These are phyloP conservation scores for Polyploca ridens DNA, from an alignment of 2,888 invertebrate genomes.

Conservation along the genomic window DNA sequence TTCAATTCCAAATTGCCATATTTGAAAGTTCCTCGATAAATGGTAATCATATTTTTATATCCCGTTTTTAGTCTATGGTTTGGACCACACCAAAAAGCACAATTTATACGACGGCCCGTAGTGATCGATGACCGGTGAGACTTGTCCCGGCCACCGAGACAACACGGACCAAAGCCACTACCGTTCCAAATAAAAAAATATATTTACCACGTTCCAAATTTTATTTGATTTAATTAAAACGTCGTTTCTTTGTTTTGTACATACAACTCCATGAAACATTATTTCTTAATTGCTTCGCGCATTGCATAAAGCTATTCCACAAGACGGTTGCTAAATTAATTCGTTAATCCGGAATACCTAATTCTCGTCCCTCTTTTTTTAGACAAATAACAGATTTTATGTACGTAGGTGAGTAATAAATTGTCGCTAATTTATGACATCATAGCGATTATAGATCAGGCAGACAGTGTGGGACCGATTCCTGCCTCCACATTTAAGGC, in stretches of 20 bases:
- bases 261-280: slow-evolving; percentile 9
- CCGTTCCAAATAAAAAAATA: slow-evolving; percentile 61
- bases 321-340: slow-evolving; percentile 9
- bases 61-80: slow-evolving; percentile 28
- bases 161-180: slow-evolving; percentile 67
- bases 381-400: slow-evolving; percentile 13
- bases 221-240: slow-evolving; percentile 55
- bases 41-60: not conserved
- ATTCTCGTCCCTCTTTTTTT: slow-evolving; percentile 6
- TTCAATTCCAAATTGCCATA: slow-evolving; percentile 18
- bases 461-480: slow-evolving; percentile 77
- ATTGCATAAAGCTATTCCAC: slow-evolving; percentile 11
- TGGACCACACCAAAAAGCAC: slow-evolving; percentile 47
- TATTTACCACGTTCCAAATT: slow-evolving; percentile 60
- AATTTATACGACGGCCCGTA: slow-evolving; percentile 75
- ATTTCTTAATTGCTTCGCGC: slow-evolving; percentile 8
- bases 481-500: slow-evolving; percentile 56
- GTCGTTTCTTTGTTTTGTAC: slow-evolving; percentile 30
- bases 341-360: not conserved
- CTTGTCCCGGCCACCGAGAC: slow-evolving; percentile 64
- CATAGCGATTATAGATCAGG: slow-evolving; percentile 61
- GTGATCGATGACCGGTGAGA: slow-evolving; percentile 77
- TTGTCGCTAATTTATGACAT: slow-evolving; percentile 57
- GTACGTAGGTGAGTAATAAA: slow-evolving; percentile 33
- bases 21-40: slow-evolving; percentile 1